phyloP scores from a whole-genome alignment of 2,113 vertebrate species.

The Cathartes aura region DNA sequence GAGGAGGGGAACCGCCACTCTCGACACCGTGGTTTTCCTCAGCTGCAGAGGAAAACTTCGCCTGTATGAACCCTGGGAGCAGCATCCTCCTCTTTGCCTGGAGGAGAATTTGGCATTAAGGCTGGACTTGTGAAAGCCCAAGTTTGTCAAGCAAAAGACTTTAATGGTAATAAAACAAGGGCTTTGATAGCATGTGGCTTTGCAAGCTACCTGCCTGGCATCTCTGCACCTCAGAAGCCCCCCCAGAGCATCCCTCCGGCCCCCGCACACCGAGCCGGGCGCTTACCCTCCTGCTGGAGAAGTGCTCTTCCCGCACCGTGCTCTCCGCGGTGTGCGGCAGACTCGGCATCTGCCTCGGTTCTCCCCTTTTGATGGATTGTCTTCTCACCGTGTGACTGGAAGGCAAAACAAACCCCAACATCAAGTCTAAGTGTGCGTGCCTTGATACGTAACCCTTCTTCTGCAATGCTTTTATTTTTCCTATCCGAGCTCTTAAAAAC shows the following conservation, averaged over 20 bases:
- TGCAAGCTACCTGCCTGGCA: background rate
- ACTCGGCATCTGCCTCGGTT: slow-evolving; percentile 84
- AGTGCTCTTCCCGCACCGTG: slow-evolving; percentile 86
- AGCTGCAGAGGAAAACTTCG: background rate
- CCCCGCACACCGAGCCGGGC: accelerated
- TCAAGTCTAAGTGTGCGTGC: no score
- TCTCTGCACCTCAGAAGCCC: background rate
- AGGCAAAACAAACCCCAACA: background rate
- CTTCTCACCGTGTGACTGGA: slow-evolving; percentile 88
- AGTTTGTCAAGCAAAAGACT: background rate
- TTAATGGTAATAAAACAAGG: background rate
- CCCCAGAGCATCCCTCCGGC: background rate
- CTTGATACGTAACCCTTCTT: accelerated
- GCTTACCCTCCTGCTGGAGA: slow-evolving; percentile 90
- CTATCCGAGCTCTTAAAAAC: background rate
- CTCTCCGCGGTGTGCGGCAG: slow-evolving; percentile 87
- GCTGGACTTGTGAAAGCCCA: background rate
- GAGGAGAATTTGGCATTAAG: background rate
- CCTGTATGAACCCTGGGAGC: accelerated
- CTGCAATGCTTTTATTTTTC: background rate
- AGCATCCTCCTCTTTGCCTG: background rate
- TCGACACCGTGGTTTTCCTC: background rate
- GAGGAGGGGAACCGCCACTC: background rate
- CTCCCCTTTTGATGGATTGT: slow-evolving; percentile 83
- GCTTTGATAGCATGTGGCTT: background rate